Evolutionary conservation across 2,113 vertebrate species (phyloP).

Genomic region (Perccottus glenii): DNA sequence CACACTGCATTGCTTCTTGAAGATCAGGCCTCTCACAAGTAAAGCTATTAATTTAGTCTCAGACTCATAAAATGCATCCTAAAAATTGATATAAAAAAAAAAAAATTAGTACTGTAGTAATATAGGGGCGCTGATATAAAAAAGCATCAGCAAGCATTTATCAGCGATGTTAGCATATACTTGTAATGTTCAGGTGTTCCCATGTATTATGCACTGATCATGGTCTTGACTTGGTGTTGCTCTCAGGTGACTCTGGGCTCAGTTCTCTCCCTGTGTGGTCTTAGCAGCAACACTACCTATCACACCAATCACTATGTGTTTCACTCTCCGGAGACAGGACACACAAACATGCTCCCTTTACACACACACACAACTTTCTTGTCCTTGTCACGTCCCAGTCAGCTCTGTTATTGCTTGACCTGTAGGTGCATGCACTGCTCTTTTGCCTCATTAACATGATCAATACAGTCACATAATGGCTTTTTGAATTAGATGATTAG

Average conservation of each 20-base stretch:
- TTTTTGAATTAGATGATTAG: constrained; percentile 39
- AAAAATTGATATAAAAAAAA: too few species aligned
- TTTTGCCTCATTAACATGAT: constrained; percentile 71
- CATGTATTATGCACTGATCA: not conserved
- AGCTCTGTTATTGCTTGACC: constrained; percentile 62
- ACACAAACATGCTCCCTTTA: not conserved
- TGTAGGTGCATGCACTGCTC: constrained; percentile 50
- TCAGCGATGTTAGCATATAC: not conserved
- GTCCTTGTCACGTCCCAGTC: constrained; percentile 59
- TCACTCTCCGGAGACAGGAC: constrained; percentile 6
- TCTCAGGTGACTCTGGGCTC: not conserved
- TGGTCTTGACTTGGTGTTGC: not conserved
- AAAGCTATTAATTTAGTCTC: not conserved
- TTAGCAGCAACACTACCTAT: not conserved
- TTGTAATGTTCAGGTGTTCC: not conserved
- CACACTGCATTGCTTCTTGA: not conserved
- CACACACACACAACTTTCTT: constrained; percentile 15
- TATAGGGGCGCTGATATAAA: too few species aligned
- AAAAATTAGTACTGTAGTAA: too few species aligned
- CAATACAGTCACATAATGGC: constrained; percentile 62
- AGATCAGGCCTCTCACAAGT: not conserved
- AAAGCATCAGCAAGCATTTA: not conserved
- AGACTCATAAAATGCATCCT: too few species aligned
- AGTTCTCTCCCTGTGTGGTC: not conserved
- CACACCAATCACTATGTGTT: constrained; percentile 17